Base-by-base conservation (phyloP, 2,113 vertebrate genomes). In the Syngnathus floridae region DNA sequence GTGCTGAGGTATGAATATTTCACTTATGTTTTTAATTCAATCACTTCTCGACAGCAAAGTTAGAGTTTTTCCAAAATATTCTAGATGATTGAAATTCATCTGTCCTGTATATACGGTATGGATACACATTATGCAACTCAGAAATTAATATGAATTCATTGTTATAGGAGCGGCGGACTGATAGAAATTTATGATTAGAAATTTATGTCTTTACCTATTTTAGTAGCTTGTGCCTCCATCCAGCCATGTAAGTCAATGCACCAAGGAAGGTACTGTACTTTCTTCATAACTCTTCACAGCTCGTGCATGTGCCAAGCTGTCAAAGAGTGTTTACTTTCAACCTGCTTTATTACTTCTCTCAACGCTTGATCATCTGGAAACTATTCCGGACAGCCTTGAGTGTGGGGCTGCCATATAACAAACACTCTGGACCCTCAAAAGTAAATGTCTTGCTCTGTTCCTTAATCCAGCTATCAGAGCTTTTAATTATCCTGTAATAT, bases 1-100 rank as follows among this genome's bases (percentile, higher is more conserved):
- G 95, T 78, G 86, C 93, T 70, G 95, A 98, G 94, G 95, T 97
- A 88, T 75, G 92, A 78, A 10, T 54, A 45, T 43, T 43, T 62
- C 16, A 46, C 48, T 46, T 17, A 16, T 46, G 22, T 16, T 13
- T 45, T 4, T 1, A 9, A 11, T 41, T 41, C 26, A 31, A 31
- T 31, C 26, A 31, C 26, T 31, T 31, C 26, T 31, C 26, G 26
- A 31, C 26, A 31, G 26, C 3, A 31, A 31, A 41, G 6, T 64
- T 13, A 5, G 22, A 11, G 19, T 62, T 8, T 11, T 1, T 36
- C 4, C 16, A 58, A 37, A 35, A 49, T 19, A 49, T 13, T 43
- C 11, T 43, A 43, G 13, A 12, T 43, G 10, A 12, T 43, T 13
- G 41, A 43, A 11, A 43, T 38, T 38, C 38, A 38, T 9, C 38